A percentile compares a stretch with the other conserved stretches of the same genome.
phyloP scores from a whole-genome alignment of 2,113 vertebrate species.

The Pagrus major region DNA sequence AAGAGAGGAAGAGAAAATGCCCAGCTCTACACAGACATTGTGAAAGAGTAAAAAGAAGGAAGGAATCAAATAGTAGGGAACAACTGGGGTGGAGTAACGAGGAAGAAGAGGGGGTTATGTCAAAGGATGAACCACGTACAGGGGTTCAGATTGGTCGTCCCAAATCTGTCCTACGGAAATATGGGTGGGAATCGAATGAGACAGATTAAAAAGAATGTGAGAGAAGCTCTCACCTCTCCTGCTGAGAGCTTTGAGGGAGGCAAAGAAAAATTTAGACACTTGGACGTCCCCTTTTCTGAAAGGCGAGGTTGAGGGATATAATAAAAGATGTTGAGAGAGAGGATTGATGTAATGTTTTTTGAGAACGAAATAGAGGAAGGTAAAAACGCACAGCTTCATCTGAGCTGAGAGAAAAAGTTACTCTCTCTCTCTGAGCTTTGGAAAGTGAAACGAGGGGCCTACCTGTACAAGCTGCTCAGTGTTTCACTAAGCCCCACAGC shows the following conservation, averaged over 20 bases:
- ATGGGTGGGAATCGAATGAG: constrained; percentile 1
- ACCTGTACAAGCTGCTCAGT: neutral
- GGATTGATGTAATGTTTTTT: neutral
- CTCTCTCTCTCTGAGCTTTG: neutral
- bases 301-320: neutral
- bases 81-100: neutral
- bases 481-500: too few species aligned
- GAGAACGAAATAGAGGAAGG: neutral
- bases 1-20: neutral
- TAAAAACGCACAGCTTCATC: neutral
- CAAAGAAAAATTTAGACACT: neutral
- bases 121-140: neutral
- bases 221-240: neutral
- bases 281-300: neutral
- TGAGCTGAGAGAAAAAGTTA: neutral
- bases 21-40: neutral
- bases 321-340: constrained; percentile 3
- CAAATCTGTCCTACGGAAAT: neutral
- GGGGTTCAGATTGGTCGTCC: neutral
- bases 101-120: neutral
- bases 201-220: constrained; percentile 21
- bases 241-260: constrained; percentile 16
- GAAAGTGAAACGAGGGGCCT: neutral
- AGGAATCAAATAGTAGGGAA: constrained; percentile 5
- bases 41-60: neutral